phyloP scores from a whole-genome alignment of 35 echinoderm and acorn worm species.

The Heliocidaris erythrogramma region DNA sequence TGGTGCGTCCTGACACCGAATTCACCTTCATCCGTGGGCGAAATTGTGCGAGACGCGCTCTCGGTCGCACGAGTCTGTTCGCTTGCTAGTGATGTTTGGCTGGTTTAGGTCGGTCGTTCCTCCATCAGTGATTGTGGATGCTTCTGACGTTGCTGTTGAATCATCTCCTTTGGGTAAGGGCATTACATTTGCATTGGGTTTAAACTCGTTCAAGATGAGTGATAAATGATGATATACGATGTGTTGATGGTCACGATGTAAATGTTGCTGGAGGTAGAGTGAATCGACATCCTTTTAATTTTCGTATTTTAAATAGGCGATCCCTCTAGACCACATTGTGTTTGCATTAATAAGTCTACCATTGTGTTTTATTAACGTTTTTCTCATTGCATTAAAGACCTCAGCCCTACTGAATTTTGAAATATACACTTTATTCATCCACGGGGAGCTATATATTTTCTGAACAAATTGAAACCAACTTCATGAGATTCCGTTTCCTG shows the following conservation, averaged over 20 bases:
- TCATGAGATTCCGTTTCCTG: no score
- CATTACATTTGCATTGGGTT: background rate
- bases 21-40: slow-evolving; percentile 10
- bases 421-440: no score
- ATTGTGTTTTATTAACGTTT: no score
- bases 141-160: no score
- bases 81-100: background rate
- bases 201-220: background rate
- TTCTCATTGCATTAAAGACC: no score
- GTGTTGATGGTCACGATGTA: background rate
- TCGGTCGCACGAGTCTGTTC: no score
- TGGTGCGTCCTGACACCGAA: background rate
- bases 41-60: background rate
- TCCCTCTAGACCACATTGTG: no score
- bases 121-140: background rate
- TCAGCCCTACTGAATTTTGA: no score
- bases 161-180: background rate
- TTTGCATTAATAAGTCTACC: no score
- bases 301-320: no score
- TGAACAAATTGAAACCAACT: no score
- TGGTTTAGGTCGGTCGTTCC: background rate
- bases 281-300: background rate
- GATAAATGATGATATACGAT: background rate
- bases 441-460: no score
- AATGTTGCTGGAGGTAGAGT: background rate